These are phyloP conservation scores for Salvelinus fontinalis DNA, from an alignment of 2,113 vertebrate genomes.

Conservation along the genomic window DNA sequence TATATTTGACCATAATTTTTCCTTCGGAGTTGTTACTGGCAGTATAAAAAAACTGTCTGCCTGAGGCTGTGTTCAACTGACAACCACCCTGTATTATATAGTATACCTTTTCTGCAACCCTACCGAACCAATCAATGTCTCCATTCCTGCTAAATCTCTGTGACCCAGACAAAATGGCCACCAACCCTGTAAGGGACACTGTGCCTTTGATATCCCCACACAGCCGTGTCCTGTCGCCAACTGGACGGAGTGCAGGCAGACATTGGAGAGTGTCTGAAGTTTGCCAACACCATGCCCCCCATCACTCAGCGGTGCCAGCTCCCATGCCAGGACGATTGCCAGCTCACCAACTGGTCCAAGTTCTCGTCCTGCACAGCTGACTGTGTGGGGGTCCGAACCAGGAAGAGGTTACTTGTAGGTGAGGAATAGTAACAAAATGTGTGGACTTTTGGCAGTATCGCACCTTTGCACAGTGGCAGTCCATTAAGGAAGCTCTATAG, in stretches of 20 bases:
- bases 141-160: background rate
- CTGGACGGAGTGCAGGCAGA: constrained; percentile 89
- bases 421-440: background rate
- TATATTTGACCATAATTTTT: background rate
- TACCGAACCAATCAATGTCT: background rate
- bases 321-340: constrained; percentile 96
- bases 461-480: background rate
- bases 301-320: constrained; percentile 91
- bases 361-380: constrained; percentile 94
- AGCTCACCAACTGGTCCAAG: constrained; percentile 95
- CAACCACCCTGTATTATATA: background rate
- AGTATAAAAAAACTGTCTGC: background rate
- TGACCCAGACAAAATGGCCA: background rate
- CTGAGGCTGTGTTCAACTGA: background rate
- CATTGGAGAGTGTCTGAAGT: constrained; percentile 84
- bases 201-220: constrained; percentile 35
- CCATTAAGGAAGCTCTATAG: background rate
- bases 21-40: background rate
- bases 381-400: constrained; percentile 92
- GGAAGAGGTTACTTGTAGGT: constrained; percentile 90
- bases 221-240: constrained; percentile 94
- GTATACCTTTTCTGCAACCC: no score
- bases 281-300: constrained; percentile 81
- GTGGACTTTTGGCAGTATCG: background rate
- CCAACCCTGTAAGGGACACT: constrained; percentile 12